Evolutionary conservation across 2,888 invertebrate species (phyloP).

Genomic region (Scotopteryx bipunctaria): DNA sequence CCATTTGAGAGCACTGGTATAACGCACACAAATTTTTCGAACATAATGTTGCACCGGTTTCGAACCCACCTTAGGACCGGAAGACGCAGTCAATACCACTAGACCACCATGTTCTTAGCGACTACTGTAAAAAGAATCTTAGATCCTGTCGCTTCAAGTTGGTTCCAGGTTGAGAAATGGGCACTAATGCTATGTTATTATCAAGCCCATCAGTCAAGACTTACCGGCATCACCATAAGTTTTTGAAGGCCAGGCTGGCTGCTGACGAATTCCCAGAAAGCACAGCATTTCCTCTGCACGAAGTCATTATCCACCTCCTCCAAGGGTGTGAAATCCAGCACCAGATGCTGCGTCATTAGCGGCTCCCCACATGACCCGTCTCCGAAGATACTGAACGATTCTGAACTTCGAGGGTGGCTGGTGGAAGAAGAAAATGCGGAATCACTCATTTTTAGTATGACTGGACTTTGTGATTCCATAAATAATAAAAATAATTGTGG

Average conservation of each 20-base stretch:
- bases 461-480: background rate
- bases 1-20: no score
- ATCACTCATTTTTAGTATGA: conserved; percentile 8
- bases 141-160: no score
- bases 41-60: no score
- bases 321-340: conserved; percentile 38
- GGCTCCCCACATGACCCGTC: conserved; percentile 38
- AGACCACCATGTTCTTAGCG: no score
- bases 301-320: conserved; percentile 40
- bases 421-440: conserved; percentile 6
- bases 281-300: conserved; percentile 45
- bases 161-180: no score
- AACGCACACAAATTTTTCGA: no score
- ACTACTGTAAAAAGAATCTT: no score
- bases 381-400: conserved; percentile 27
- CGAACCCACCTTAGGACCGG: no score
- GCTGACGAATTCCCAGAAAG: conserved; percentile 49
- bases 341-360: conserved; percentile 23
- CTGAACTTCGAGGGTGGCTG: conserved; percentile 13
- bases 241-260: conserved; percentile 39
- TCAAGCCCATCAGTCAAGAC: background rate
- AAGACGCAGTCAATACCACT: no score
- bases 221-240: conserved; percentile 42
- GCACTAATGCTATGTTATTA: no score
- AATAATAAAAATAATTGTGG: background rate